These are phyloP conservation scores for Achroia grisella DNA, from an alignment of 1,140 invertebrate genomes.

Conservation along the genomic window DNA sequence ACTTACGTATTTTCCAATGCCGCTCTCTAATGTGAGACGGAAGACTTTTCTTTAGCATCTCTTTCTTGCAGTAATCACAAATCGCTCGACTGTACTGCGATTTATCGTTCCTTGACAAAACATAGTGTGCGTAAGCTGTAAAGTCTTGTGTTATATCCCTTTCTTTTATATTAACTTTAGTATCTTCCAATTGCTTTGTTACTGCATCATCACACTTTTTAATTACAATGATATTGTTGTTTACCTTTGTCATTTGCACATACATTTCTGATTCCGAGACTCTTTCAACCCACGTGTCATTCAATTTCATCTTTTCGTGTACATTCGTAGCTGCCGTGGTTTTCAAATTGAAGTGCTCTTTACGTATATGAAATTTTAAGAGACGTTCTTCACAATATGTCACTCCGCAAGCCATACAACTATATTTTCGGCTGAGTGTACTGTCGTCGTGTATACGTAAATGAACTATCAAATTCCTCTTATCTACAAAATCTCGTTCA, in stretches of 20 bases:
- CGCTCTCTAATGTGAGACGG: constrained; percentile 34
- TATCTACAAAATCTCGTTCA: constrained; percentile 27
- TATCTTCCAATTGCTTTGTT: constrained; percentile 1
- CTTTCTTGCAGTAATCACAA: constrained; percentile 51
- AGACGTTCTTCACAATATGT: constrained; percentile 35
- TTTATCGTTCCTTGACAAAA: constrained; percentile 14
- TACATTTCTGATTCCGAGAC: constrained; percentile 24
- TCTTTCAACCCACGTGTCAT: constrained; percentile 48
- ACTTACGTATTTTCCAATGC: constrained; percentile 36
- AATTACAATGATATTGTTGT: constrained; percentile 38
- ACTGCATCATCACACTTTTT: constrained; percentile 19
- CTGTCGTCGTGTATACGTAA: constrained; percentile 33
- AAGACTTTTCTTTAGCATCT: constrained; percentile 54
- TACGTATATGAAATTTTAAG: constrained; percentile 35
- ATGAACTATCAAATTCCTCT: constrained; percentile 38
- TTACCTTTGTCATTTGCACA: constrained; percentile 45
- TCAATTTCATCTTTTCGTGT: constrained; percentile 22
- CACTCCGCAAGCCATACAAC: constrained; percentile 26
- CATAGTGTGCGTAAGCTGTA: constrained; percentile 14
- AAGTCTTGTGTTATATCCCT: constrained; percentile 4
- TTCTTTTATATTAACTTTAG: background rate
- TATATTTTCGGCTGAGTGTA: constrained; percentile 8
- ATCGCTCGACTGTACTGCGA: constrained; percentile 35
- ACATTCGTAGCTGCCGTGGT: constrained; percentile 11
- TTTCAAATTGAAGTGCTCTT: constrained; percentile 30